These are phyloP conservation scores for Tragelaphus buxtoni DNA, from an alignment of 2,113 vertebrate species.

Conservation along the genomic window DNA sequence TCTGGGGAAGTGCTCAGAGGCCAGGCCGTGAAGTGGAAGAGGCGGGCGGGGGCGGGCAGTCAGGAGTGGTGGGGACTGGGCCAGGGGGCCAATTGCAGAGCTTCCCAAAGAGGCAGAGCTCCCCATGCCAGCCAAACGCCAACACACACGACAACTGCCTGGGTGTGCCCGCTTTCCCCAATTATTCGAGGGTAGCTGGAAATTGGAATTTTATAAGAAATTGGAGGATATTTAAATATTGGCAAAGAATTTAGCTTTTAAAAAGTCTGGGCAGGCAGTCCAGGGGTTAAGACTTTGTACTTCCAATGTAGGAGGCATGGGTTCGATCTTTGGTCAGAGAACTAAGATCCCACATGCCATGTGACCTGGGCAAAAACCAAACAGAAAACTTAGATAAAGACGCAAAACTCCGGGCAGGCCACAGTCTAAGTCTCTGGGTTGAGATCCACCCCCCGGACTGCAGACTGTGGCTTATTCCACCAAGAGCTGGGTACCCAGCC, in stretches of 20 bases:
- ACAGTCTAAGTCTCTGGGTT: neutral
- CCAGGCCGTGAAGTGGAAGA: neutral
- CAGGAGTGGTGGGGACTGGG: fast-evolving
- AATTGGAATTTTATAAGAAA: neutral
- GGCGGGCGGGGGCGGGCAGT: fast-evolving
- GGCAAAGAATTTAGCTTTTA: neutral
- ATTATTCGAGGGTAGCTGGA: neutral
- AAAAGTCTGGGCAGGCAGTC: neutral
- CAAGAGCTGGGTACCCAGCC: neutral
- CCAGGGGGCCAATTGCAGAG: neutral
- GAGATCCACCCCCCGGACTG: neutral
- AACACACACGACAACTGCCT: neutral
- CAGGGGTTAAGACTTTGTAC: neutral
- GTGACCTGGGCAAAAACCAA: neutral
- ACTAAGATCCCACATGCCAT: neutral
- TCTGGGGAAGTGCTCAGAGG: neutral
- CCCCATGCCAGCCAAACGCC: neutral
- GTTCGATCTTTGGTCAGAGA: neutral
- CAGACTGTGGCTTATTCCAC: fast-evolving
- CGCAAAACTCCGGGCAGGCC: too few species aligned
- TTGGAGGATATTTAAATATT: neutral
- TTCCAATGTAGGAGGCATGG: neutral
- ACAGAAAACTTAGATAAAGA: neutral
- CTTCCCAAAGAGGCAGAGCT: neutral
- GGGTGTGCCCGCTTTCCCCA: neutral